These are phyloP conservation scores for Apodemia hepburni DNA, from an alignment of 2,888 invertebrate species.

Conservation along the genomic window DNA sequence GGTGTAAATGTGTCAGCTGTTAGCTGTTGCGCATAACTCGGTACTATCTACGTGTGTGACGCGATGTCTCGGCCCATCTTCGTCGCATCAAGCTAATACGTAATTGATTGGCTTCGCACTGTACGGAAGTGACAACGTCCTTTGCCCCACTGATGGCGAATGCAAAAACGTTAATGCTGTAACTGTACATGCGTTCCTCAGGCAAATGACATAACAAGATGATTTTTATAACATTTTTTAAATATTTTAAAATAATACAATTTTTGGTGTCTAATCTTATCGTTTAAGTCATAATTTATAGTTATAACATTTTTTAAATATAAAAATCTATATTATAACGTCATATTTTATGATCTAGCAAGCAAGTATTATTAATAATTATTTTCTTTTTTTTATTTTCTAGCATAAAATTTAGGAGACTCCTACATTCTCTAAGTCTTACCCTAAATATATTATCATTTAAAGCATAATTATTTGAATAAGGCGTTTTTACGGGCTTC, in stretches of 20 bases:
- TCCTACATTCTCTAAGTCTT: no score
- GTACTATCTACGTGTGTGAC: slow-evolving; percentile 57
- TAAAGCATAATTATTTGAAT: no score
- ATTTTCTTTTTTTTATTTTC: no score
- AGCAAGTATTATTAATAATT: no score
- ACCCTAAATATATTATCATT: no score
- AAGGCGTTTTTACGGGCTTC: no score
- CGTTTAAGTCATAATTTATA: no score
- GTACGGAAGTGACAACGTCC: slow-evolving; percentile 52
- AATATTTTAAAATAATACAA: background rate
- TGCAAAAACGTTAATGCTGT: slow-evolving; percentile 74
- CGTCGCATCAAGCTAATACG: slow-evolving; percentile 76
- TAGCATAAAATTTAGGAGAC: no score
- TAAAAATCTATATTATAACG: no score
- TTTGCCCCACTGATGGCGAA: slow-evolving; percentile 68
- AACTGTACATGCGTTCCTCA: slow-evolving; percentile 50
- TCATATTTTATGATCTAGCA: no score
- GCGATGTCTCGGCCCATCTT: slow-evolving; percentile 55
- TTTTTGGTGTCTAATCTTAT: no score
- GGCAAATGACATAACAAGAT: slow-evolving; percentile 23
- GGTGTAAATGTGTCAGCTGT: slow-evolving; percentile 33
- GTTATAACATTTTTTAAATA: no score
- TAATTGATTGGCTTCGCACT: slow-evolving; percentile 73
- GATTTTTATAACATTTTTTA: background rate
- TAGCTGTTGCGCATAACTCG: slow-evolving; percentile 36